A percentile compares a stretch with the other conserved stretches of the same genome.
These are phyloP conservation scores for Muschampia plurimacula DNA, from an alignment of 2,888 invertebrate species.

Conservation along the genomic window DNA sequence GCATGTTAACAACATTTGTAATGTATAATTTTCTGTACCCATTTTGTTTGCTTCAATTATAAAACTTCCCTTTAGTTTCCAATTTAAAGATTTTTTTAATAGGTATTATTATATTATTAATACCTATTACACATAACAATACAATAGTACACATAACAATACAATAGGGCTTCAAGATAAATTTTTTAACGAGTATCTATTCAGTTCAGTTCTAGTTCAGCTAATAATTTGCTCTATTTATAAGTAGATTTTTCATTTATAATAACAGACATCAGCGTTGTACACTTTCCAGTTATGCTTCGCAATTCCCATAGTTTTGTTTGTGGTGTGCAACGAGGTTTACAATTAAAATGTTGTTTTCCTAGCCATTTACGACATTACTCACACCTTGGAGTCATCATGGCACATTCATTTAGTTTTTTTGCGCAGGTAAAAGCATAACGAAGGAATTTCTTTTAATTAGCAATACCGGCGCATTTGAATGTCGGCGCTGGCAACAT, in stretches of 20 bases:
- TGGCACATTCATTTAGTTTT: constrained; percentile 64
- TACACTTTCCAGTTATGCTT: constrained; percentile 35
- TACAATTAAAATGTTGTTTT: constrained; percentile 71
- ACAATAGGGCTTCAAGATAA: background rate
- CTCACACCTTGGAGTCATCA: constrained; percentile 75
- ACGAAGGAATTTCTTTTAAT: constrained; percentile 75
- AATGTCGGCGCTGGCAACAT: constrained; percentile 57
- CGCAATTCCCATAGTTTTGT: constrained; percentile 64
- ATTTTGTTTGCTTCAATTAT: background rate
- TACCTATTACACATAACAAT: too few relatives aligned
- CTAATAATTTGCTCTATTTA: constrained; percentile 26
- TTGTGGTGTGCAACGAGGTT: constrained; percentile 61
- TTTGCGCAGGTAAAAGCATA: constrained; percentile 66
- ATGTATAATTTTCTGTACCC: background rate
- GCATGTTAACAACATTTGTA: background rate
- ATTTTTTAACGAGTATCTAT: background rate
- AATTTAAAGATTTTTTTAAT: background rate
- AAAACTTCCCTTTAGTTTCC: background rate
- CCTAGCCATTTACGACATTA: constrained; percentile 68
- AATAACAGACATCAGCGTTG: constrained; percentile 37
- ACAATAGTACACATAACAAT: background rate
- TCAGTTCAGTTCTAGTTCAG: constrained; percentile 4
- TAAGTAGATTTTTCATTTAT: constrained; percentile 29
- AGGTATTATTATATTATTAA: background rate
- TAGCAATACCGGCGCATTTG: constrained; percentile 63